Evolutionary conservation across 2,888 invertebrate species (phyloP), one percentile per base, ranked within the genome.

Genomic region (Orthosia gracilis): DNA sequence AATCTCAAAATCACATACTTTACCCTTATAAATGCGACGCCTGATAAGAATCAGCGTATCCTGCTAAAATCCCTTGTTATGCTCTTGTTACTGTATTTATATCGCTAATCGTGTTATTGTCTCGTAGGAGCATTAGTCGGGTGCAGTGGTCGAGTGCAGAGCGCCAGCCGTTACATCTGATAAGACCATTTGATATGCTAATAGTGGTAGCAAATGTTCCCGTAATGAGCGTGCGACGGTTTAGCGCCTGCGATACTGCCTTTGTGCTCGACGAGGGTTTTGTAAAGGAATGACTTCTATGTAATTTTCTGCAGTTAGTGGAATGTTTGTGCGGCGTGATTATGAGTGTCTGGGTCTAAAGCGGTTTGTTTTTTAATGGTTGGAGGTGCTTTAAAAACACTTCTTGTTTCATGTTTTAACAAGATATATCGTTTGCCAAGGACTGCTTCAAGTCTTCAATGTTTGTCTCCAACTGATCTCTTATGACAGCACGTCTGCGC

Each of bases 161-260:
- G 88, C 88, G 88, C 90, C 90, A 90, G 92, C 91, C 92, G 93
- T 92, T 93, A 90, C 94, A 95, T 96, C 95, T 90, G 95, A 95
- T 95, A 95, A 94, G 88, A 80, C 85, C 92, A 90, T 94, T 94
- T 95, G 94, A 95, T 94, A 95, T 96, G 95, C 92, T 95, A 95
- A 95, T 95, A 92, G 90, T 83, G 87, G 91, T 90, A 91, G 93
- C 94, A 92, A 95, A 94, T 94, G 94, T 90, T 94, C 93, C 90
- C 90, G 92, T 94, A 95, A 96, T 94, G 92, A 93, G 91, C 91
- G 89, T 90, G 91, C 90, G 92, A 93, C 91, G 93, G 92, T 91
- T 93, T 93, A 92, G 90, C 94, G 90, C 92, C 90, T 87, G 87
- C 89, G 87, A 90, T 89, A 89, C 83, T 83, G 86, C 85, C 81